These are phyloP conservation scores for Rhizomys pruinosus DNA, from an alignment of 2,113 vertebrate genomes.

Conservation along the genomic window DNA sequence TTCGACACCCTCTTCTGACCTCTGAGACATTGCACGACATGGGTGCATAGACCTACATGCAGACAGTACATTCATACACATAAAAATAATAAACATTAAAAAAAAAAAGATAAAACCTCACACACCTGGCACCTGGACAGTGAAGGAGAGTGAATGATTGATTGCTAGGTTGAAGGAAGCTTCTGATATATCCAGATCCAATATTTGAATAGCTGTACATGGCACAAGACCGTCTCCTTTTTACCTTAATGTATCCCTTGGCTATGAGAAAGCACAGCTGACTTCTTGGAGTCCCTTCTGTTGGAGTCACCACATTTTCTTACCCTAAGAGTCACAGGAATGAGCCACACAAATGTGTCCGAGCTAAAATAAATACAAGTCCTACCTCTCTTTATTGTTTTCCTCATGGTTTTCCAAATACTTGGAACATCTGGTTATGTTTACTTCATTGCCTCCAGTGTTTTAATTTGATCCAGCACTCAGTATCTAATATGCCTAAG, in stretches of 20 bases:
- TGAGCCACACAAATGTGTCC: conserved; percentile 1
- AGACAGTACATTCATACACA: no score
- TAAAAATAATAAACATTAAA: no score
- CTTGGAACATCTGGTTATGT: conserved; percentile 64
- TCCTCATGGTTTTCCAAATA: conserved; percentile 19
- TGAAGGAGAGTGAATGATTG: background rate
- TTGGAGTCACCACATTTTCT: background rate
- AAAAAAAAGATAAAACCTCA: no score
- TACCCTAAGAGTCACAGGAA: background rate
- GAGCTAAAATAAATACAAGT: background rate
- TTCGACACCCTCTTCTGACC: no score
- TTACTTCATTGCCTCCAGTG: background rate
- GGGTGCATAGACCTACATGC: no score
- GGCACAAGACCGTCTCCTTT: background rate
- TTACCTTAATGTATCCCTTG: background rate
- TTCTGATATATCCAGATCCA: background rate
- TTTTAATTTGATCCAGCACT: conserved; percentile 50
- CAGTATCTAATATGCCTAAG: background rate
- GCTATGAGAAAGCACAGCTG: background rate
- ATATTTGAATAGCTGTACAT: background rate
- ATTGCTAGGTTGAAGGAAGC: conserved; percentile 23
- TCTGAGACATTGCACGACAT: no score
- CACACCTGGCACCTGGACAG: conserved; percentile 32
- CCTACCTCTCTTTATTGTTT: background rate
- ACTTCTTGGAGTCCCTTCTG: background rate